These are phyloP conservation scores for Motacilla alba DNA, from an alignment of 2,113 vertebrate genomes.

Conservation along the genomic window DNA sequence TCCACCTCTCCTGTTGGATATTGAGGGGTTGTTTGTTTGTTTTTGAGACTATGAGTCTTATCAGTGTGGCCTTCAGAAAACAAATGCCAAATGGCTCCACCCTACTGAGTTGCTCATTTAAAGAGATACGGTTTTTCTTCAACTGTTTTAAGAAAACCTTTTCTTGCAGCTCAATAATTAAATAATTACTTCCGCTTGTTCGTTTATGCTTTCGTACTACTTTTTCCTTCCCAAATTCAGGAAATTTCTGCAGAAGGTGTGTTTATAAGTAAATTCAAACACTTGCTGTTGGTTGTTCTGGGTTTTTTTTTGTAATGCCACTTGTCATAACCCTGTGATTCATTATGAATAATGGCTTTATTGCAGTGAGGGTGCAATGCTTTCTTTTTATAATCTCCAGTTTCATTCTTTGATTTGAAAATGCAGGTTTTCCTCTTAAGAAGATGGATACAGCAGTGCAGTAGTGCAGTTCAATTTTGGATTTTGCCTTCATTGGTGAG, in stretches of 20 bases:
- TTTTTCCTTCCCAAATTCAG: background rate
- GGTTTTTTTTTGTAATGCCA: background rate
- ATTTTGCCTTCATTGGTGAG: background rate
- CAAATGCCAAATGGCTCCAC: background rate
- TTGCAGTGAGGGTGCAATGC: background rate
- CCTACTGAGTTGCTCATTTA: background rate
- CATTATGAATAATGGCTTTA: background rate
- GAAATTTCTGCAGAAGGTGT: background rate
- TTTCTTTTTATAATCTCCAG: background rate
- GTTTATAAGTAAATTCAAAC: background rate
- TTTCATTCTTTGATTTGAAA: background rate
- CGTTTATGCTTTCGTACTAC: background rate
- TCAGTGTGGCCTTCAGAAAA: background rate
- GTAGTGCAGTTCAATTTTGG: background rate
- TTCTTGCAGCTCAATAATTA: background rate
- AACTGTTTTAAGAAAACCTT: background rate
- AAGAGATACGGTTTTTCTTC: background rate
- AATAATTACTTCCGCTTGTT: background rate
- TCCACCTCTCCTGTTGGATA: background rate
- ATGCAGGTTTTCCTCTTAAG: background rate
- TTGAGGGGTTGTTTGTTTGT: accelerated
- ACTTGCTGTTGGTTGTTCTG: background rate
- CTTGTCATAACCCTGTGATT: background rate
- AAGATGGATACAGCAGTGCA: background rate
- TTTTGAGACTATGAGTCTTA: background rate